Conservation (phyloP, 2,113 vertebrate genomes). For the Chaetura pelagica region DNA sequence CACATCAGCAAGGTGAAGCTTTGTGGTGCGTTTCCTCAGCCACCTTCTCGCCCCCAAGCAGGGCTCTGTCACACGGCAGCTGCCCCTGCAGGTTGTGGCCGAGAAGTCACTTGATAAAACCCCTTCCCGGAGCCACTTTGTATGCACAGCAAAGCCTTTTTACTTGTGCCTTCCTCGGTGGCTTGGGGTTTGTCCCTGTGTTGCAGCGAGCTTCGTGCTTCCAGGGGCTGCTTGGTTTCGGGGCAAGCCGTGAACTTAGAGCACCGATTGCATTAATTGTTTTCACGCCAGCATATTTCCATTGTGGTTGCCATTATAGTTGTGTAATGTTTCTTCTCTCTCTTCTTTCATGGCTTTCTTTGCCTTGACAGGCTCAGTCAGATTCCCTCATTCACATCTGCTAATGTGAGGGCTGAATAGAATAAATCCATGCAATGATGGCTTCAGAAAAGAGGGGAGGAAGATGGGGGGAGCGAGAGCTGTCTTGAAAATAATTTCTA, state of each 20-base stretch:
- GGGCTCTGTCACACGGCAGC: not conserved
- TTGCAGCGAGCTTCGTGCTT: not conserved
- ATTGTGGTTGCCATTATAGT: constrained; percentile 63
- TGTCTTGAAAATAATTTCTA: constrained; percentile 29
- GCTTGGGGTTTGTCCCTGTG: not conserved
- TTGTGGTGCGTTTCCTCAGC: rapidly evolving
- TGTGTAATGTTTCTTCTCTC: constrained; percentile 69
- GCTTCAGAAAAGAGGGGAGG: constrained; percentile 21
- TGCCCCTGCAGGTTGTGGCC: not conserved
- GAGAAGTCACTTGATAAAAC: not conserved
- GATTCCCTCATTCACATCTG: constrained; percentile 67
- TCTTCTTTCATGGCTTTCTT: constrained; percentile 65
- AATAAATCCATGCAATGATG: constrained; percentile 59
- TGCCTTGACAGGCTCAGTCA: constrained; percentile 72
- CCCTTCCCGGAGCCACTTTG: not conserved
- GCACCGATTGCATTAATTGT: constrained; percentile 62
- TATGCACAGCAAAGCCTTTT: not conserved
- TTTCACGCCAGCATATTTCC: constrained; percentile 69
- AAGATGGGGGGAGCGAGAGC: not conserved
- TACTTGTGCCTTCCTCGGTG: not conserved
- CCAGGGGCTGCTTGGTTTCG: constrained; percentile 31
- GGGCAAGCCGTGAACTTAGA: constrained; percentile 45
- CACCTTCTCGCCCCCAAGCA: rapidly evolving
- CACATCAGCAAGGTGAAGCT: not conserved
- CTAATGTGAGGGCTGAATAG: constrained; percentile 69